Evolutionary conservation across 2,888 invertebrate genomes (phyloP).

Genomic region (Troilus luridus): DNA sequence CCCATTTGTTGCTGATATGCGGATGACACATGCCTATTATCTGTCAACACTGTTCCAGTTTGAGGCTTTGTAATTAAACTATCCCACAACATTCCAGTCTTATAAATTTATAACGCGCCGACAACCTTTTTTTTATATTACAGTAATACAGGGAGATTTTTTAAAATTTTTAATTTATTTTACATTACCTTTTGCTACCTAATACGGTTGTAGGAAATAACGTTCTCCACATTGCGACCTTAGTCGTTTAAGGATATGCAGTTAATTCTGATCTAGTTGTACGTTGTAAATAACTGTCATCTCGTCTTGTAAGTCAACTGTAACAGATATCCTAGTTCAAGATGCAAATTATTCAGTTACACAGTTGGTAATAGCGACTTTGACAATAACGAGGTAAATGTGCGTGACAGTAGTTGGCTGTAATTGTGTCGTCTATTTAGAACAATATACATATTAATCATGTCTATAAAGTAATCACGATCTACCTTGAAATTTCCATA

Average conservation of each 20-base stretch:
- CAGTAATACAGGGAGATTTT: too few species aligned
- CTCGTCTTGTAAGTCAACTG: not conserved
- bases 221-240: not conserved
- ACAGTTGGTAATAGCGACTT: not conserved
- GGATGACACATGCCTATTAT: too few species aligned
- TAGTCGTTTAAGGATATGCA: not conserved
- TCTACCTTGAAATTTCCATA: not conserved
- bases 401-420: not conserved
- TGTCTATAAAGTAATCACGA: not conserved
- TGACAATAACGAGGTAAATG: not conserved
- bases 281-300: not conserved
- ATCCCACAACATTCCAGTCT: too few species aligned
- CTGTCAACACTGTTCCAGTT: too few species aligned
- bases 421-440: not conserved
- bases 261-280: not conserved
- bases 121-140: too few species aligned
- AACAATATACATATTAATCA: not conserved
- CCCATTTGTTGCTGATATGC: too few species aligned
- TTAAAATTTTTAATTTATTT: not conserved
- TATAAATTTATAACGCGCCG: too few species aligned
- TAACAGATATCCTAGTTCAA: not conserved
- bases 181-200: not conserved
- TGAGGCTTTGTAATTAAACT: too few species aligned
- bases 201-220: not conserved
- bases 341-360: not conserved